Conservation (phyloP, 2,888 invertebrate genomes). For the Scaptomyza caliginosa region DNA sequence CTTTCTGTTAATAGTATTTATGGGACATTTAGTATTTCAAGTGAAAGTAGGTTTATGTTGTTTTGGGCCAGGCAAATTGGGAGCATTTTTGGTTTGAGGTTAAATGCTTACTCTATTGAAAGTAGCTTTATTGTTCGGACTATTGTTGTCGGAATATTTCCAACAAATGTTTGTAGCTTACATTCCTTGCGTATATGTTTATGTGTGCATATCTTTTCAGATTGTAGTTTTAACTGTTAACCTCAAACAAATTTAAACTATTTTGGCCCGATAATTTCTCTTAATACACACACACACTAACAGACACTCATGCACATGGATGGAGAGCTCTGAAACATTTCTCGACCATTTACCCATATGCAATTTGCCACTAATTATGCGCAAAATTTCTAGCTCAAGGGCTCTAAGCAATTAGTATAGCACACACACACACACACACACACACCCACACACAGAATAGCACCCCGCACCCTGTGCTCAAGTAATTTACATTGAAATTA, state of each 20-base stretch:
- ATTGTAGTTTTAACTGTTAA: neutral
- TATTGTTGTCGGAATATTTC: neutral
- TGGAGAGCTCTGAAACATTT: slow-evolving; percentile 28
- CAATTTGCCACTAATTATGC: slow-evolving; percentile 78
- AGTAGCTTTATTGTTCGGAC: neutral
- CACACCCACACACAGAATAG: slow-evolving; percentile 15
- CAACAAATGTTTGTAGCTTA: neutral
- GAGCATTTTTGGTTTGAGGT: neutral
- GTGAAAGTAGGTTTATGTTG: slow-evolving; percentile 62
- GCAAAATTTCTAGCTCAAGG: slow-evolving; percentile 79
- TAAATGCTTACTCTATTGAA: neutral
- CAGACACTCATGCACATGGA: slow-evolving; percentile 1
- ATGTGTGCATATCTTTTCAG: neutral
- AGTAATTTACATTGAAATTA: slow-evolving; percentile 78
- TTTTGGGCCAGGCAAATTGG: slow-evolving; percentile 52
- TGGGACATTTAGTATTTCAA: slow-evolving; percentile 60
- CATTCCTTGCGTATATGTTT: too few relatives aligned
- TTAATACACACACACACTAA: slow-evolving; percentile 5
- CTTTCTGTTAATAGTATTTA: slow-evolving; percentile 55
- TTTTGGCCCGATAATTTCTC: slow-evolving; percentile 33
- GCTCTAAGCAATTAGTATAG: slow-evolving; percentile 72
- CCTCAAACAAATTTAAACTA: slow-evolving; percentile 5
- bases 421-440: slow-evolving; percentile 38
- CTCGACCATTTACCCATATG: slow-evolving; percentile 67
- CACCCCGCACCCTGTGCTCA: slow-evolving; percentile 32